Conservation (phyloP, 2,113 vertebrate genomes). For the Panthera tigris region DNA sequence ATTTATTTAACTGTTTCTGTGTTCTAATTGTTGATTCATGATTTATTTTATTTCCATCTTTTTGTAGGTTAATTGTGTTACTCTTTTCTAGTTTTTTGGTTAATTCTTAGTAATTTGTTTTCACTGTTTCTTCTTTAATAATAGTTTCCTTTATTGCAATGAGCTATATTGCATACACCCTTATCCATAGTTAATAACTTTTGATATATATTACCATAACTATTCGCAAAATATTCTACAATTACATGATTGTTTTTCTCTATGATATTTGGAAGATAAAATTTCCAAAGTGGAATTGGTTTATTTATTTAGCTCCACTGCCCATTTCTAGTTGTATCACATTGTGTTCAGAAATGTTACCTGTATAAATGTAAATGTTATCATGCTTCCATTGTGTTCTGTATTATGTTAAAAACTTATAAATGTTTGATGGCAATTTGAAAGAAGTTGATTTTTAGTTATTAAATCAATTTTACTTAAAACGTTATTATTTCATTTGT, state of each 20-base stretch:
- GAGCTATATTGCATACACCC: not conserved
- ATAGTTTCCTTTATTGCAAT: not conserved
- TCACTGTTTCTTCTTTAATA: conserved; percentile 18
- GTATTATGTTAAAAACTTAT: not conserved
- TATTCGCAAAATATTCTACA: conserved; percentile 31
- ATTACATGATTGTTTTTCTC: not conserved
- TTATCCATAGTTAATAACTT: not conserved
- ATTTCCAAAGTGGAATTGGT: not conserved
- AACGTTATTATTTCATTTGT: not conserved
- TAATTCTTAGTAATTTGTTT: conserved; percentile 4
- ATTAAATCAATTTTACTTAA: conserved; percentile 18
- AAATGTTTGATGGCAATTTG: not conserved
- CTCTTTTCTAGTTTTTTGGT: not conserved
- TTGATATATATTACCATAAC: not conserved
- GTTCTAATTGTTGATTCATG: not conserved
- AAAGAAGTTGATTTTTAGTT: conserved; percentile 7
- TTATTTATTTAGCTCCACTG: not conserved
- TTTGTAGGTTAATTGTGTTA: conserved; percentile 1
- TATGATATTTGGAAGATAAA: conserved; percentile 19
- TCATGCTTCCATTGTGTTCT: not conserved
- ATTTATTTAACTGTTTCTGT: not conserved
- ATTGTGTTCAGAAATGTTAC: conserved; percentile 11
- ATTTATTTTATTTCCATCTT: conserved; percentile 8
- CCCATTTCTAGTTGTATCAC: not conserved
- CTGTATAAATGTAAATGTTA: not conserved